phyloP scores from a whole-genome alignment of 2,113 vertebrate species.

The Hucho hucho region DNA sequence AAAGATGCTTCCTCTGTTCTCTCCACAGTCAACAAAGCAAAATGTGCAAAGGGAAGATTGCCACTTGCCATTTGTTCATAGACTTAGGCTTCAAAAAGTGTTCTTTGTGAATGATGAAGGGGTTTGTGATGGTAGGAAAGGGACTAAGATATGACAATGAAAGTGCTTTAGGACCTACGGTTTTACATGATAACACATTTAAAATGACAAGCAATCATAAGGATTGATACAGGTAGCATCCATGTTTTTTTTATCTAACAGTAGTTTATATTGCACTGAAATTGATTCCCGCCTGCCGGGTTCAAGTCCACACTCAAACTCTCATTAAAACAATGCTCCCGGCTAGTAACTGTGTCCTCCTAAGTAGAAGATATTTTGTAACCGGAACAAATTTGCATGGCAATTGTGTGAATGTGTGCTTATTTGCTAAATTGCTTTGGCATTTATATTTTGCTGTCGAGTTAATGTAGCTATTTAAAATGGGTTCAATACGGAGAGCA shows the following conservation, averaged over 20 bases:
- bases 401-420: slow-evolving; percentile 28
- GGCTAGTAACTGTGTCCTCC: slow-evolving; percentile 13
- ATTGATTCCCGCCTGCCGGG: background rate
- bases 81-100: slow-evolving; percentile 8
- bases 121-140: background rate
- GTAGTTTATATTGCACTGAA: background rate
- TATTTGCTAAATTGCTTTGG: slow-evolving; percentile 47
- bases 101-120: slow-evolving; percentile 2
- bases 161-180: slow-evolving; percentile 2
- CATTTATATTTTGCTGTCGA: slow-evolving; percentile 30
- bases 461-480: slow-evolving; percentile 25
- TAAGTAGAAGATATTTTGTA: slow-evolving; percentile 25
- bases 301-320: slow-evolving; percentile 21
- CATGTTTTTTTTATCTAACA: no score
- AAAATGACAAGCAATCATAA: background rate
- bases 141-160: slow-evolving; percentile 15
- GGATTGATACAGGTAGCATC: no score
- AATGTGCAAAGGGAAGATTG: background rate
- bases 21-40: slow-evolving; percentile 25
- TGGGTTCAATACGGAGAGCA: slow-evolving; percentile 34
- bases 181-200: background rate
- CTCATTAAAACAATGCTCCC: slow-evolving; percentile 34
- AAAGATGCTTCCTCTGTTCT: no score
- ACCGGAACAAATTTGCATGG: slow-evolving; percentile 47
- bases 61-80: slow-evolving; percentile 20